phyloP scores from a whole-genome alignment of 2,113 vertebrate genomes.

The Catagonus wagneri region DNA sequence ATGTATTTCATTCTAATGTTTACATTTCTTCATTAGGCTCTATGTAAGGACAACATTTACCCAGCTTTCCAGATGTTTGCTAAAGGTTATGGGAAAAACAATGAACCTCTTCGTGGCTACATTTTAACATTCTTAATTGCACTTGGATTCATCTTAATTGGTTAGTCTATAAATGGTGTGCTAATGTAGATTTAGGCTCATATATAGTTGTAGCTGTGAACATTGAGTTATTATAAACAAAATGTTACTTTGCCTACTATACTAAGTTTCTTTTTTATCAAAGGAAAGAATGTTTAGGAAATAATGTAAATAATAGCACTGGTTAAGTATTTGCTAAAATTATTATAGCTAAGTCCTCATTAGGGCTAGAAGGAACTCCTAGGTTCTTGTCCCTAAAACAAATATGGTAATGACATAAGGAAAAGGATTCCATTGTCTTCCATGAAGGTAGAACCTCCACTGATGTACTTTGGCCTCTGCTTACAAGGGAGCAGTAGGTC shows the following conservation, averaged over 20 bases:
- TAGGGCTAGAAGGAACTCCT: not conserved
- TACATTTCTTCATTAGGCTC: slow-evolving; percentile 88
- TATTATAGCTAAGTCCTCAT: not conserved
- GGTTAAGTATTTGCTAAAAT: slow-evolving; percentile 36
- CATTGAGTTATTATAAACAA: slow-evolving; percentile 43
- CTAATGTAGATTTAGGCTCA: not conserved
- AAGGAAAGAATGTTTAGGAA: not conserved
- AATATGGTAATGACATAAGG: not conserved
- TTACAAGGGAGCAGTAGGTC: not conserved
- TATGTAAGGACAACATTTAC: slow-evolving; percentile 99
- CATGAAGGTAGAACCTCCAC: not conserved
- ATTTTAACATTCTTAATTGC: slow-evolving; percentile 97
- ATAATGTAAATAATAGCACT: not conserved
- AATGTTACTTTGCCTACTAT: slow-evolving; percentile 12
- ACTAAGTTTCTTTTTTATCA: slow-evolving; percentile 49
- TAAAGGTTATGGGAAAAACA: slow-evolving; percentile 99
- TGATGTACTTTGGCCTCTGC: not conserved
- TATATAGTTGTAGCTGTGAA: slow-evolving; percentile 45
- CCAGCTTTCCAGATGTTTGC: slow-evolving; percentile 95
- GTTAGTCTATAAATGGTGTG: slow-evolving; percentile 85
- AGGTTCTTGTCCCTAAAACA: slow-evolving; percentile 35
- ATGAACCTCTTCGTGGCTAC: slow-evolving; percentile 97
- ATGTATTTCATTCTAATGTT: slow-evolving; percentile 39
- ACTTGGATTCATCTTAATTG: slow-evolving; percentile 98
- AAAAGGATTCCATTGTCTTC: not conserved